These are phyloP conservation scores for Eupristina koningsbergeri DNA, from an alignment of 1,140 invertebrate species.

Conservation along the genomic window DNA sequence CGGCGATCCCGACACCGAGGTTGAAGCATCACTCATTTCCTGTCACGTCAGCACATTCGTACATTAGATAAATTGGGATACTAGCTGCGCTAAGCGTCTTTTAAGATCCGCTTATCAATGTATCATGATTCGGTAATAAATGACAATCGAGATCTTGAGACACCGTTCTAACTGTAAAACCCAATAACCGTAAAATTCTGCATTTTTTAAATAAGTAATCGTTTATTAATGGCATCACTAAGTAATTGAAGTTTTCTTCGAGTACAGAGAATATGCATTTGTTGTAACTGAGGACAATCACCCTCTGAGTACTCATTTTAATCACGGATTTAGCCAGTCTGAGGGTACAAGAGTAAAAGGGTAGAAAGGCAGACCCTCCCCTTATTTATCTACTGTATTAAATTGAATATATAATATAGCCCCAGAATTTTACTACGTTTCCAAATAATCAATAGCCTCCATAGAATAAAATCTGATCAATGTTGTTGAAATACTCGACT, in stretches of 20 bases:
- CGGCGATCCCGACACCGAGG: no score
- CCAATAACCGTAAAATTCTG: neutral
- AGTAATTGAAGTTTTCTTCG: slow-evolving; percentile 29
- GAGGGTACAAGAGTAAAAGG: no score
- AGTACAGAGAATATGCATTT: neutral
- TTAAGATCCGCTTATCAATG: neutral
- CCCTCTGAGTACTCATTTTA: slow-evolving; percentile 10
- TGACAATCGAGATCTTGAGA: neutral
- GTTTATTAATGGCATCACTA: slow-evolving; percentile 48
- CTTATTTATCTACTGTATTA: neutral
- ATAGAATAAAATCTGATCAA: neutral
- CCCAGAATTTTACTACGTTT: slow-evolving; percentile 14
- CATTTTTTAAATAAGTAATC: slow-evolving; percentile 34
- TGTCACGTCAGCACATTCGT: neutral
- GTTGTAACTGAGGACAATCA: no score
- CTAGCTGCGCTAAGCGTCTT: neutral
- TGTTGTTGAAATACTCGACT: neutral
- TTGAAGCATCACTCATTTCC: neutral
- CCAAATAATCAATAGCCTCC: neutral
- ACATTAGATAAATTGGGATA: neutral
- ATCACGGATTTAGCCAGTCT: slow-evolving; percentile 11
- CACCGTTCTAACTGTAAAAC: neutral
- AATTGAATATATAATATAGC: slow-evolving; percentile 13
- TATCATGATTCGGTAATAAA: slow-evolving; percentile 14
- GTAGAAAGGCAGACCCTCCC: no score